A percentile compares a stretch with the other conserved stretches of the same genome.
phyloP scores from a whole-genome alignment of 2,888 invertebrate species.

The Drosophila meridionalis region DNA sequence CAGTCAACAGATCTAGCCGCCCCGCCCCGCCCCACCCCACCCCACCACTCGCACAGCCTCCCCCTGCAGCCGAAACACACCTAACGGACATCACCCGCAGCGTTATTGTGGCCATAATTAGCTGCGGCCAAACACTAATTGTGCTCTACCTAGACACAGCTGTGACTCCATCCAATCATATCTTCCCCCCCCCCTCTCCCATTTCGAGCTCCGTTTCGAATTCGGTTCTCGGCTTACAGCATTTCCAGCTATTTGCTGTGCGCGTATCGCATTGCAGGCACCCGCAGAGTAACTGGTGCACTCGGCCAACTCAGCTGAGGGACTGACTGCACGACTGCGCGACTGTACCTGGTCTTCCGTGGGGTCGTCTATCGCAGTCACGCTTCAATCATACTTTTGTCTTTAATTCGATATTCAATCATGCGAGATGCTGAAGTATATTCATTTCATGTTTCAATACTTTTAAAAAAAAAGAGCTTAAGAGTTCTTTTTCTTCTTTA shows the following conservation, averaged over 20 bases:
- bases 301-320: not conserved
- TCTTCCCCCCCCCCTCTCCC: not conserved
- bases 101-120: conserved; percentile 64
- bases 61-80: conserved; percentile 23
- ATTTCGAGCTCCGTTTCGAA: not conserved
- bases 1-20: not conserved
- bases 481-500: not conserved
- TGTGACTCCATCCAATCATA: conserved; percentile 24
- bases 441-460: not conserved
- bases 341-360: not conserved
- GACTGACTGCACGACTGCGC: not conserved
- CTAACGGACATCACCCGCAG: conserved; percentile 54
- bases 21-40: conserved; percentile 1
- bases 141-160: conserved; percentile 48
- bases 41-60: not conserved
- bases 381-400: not conserved
- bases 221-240: conserved; percentile 19
- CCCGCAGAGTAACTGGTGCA: conserved; percentile 3
- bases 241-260: conserved; percentile 6
- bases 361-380: not conserved
- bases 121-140: conserved; percentile 70
- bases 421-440: not conserved
- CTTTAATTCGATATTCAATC: not conserved
- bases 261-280: conserved; percentile 13
- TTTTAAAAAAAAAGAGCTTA: not conserved